Base-by-base conservation (phyloP, 1,140 invertebrate species). In the Hydropsyche tenuis region DNA sequence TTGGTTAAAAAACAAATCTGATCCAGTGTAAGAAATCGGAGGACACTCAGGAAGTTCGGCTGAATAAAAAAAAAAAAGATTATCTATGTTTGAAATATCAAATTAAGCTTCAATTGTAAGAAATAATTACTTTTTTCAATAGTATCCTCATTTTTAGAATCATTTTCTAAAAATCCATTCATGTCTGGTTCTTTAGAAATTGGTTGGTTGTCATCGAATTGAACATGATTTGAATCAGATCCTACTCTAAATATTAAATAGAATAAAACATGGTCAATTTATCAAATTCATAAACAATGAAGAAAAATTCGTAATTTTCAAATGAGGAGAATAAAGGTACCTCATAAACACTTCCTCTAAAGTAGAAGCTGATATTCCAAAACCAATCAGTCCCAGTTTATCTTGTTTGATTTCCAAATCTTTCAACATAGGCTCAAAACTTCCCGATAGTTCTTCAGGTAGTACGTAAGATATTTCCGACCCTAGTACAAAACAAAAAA, bases 271-370 rank as follows among this genome's bases (percentile, higher is more conserved):
- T 51, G 2, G 30, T 16, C 14, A 30, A 71, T 5, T 42, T 45
- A 65, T 68, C 51, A 66, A 51, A 76, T 62, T 48, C 63, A 46
- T 23, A 42, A 64, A 37, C 64, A 68, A 69, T 72, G 25, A 60
- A 51, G 20, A 73, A 43, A 51, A 20, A 27, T 73, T 27, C 22
- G 30, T 37, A 37, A 37, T 9, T 4, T 9, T 4, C 30, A 37
- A 37, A 37, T 6, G 2, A 6, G 46, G 16, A 11, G 16, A 18
- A 53, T 18, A 53, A 63, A 25, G 82, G 85, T 83, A 94, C 93
- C 91, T 94, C 79, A 96, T 86, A 82, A 96, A 96, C 3, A 97
- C 94, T 87, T 96, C 94, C 84, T 97, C 94, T 79, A 97, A 88
- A 22, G 94, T 96, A 12, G 94, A 95, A 1, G 94, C 87, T 0